phyloP scores from a whole-genome alignment of 23 tunicate genomes.

The Styela clava region DNA sequence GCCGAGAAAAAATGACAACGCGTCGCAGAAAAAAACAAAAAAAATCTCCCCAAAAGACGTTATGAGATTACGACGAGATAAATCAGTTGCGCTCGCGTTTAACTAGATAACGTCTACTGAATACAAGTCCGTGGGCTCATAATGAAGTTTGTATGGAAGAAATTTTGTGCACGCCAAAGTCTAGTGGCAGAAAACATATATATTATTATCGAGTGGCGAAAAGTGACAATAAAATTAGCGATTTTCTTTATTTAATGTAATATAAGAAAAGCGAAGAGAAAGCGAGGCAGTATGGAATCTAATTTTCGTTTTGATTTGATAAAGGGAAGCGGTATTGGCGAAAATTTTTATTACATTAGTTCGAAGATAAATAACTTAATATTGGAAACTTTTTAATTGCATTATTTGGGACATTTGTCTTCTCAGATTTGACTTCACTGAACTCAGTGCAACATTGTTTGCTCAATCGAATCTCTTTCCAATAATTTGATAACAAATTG shows the following conservation, averaged over 20 bases:
- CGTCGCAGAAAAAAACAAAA: constrained; percentile 4
- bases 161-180: constrained; percentile 9
- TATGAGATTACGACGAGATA: constrained; percentile 31
- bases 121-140: constrained; percentile 5
- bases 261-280: constrained; percentile 1
- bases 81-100: constrained; percentile 18
- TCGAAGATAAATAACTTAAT: constrained; percentile 15
- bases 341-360: constrained; percentile 25
- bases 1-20: not conserved
- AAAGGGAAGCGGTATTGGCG: constrained; percentile 14
- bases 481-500: no score
- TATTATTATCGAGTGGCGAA: constrained; percentile 2
- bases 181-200: constrained; percentile 1
- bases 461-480: no score
- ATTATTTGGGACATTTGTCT: not conserved
- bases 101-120: constrained; percentile 24
- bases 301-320: constrained; percentile 22
- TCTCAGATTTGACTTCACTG: not conserved
- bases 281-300: constrained; percentile 1
- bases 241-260: not conserved
- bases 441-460: no score
- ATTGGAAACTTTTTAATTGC: constrained; percentile 16
- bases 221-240: constrained; percentile 23
- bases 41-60: constrained; percentile 23
- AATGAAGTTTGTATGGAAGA: constrained; percentile 27